Conservation (phyloP, 2,888 invertebrate species). For the Oligia fasciuncula region DNA sequence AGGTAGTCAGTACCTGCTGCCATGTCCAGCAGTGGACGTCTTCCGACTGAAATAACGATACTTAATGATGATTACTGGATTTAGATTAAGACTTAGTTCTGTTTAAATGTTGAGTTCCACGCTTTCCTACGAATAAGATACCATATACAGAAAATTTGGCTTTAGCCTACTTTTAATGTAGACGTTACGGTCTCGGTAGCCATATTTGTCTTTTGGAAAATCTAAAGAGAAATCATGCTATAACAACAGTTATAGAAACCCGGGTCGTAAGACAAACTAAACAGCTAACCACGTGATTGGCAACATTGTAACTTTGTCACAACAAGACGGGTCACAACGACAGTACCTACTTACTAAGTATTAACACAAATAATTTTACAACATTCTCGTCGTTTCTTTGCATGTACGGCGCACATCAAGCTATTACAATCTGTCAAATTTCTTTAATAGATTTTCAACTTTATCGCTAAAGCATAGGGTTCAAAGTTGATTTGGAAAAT, state of each 20-base stretch:
- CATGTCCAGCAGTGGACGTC: not conserved
- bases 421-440: too few species aligned
- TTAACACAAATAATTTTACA: constrained; percentile 50
- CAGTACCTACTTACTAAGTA: constrained; percentile 19
- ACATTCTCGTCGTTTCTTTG: constrained; percentile 25
- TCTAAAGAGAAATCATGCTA: not conserved
- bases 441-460: too few species aligned
- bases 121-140: not conserved
- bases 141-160: not conserved
- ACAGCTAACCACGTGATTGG: constrained; percentile 7
- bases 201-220: not conserved
- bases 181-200: not conserved
- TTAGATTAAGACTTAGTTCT: not conserved
- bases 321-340: constrained; percentile 12
- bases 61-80: not conserved
- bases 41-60: not conserved
- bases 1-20: not conserved
- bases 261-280: not conserved
- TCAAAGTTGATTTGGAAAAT: too few species aligned
- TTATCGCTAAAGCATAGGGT: too few species aligned
- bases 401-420: not conserved
- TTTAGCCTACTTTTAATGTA: not conserved
- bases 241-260: not conserved
- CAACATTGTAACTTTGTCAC: constrained; percentile 5
- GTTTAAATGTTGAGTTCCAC: not conserved